Percentiles rank a stretch among this genome's conserved stretches.
Conservation (phyloP, 2,113 vertebrate genomes). For the Pollimyrus isidori region DNA sequence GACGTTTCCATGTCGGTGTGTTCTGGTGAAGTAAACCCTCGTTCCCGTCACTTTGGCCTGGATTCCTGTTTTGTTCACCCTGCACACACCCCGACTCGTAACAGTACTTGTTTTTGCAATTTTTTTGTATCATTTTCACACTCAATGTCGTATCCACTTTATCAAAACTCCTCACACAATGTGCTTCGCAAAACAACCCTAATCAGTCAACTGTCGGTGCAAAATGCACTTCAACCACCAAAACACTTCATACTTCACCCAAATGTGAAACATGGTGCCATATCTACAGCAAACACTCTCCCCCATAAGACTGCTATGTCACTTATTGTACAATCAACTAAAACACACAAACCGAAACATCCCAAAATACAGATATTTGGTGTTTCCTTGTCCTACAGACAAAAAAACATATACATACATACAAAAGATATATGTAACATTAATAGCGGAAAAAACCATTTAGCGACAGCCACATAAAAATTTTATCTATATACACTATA, state of each 20-base stretch:
- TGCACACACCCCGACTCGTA: too few species aligned
- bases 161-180: neutral
- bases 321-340: neutral
- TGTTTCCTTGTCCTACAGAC: neutral
- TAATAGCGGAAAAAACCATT: too few species aligned
- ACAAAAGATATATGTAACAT: neutral
- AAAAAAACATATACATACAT: too few species aligned
- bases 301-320: neutral
- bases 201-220: neutral
- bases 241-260: neutral
- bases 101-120: neutral
- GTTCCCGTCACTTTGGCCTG: too few species aligned
- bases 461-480: too few species aligned
- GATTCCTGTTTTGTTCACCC: too few species aligned
- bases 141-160: neutral
- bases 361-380: neutral
- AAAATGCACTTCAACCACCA: neutral
- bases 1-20: too few species aligned
- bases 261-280: neutral
- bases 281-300: neutral
- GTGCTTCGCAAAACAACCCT: neutral
- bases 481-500: too few species aligned
- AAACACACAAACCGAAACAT: neutral
- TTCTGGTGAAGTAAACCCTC: too few species aligned
- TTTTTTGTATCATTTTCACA: neutral